A percentile compares a stretch with the other conserved stretches of the same genome.
phyloP scores from a whole-genome alignment of 2,797 vertebrate species.

The Pachyuromys duprasi region DNA sequence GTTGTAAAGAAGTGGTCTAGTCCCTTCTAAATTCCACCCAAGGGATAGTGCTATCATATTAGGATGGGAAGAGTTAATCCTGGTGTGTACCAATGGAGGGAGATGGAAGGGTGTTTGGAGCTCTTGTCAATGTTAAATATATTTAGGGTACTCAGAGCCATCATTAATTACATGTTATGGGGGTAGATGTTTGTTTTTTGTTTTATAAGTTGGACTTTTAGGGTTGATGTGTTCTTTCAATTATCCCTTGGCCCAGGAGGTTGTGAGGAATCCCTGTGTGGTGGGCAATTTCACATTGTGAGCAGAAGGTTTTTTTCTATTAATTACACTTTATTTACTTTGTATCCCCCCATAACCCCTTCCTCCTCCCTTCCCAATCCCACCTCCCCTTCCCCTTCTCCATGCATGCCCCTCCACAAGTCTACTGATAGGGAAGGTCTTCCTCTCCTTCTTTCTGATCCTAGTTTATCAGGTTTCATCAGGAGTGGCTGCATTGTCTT shows the following conservation, averaged over 20 bases:
- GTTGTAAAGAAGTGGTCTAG: background rate
- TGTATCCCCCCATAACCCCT: too few species aligned
- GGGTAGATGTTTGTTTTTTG: too few species aligned
- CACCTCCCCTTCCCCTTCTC: too few species aligned
- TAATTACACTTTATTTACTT: too few species aligned
- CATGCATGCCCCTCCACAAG: too few species aligned
- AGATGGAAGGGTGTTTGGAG: background rate
- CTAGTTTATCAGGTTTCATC: too few species aligned
- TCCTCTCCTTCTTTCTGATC: too few species aligned
- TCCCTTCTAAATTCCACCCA: background rate
- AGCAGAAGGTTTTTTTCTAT: background rate
- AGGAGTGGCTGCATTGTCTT: too few species aligned
- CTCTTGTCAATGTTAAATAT: background rate
- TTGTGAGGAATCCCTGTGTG: background rate
- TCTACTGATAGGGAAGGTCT: too few species aligned
- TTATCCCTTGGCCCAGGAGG: background rate
- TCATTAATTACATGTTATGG: background rate
- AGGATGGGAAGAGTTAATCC: background rate
- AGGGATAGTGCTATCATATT: background rate
- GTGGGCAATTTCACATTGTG: background rate
- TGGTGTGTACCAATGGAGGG: background rate
- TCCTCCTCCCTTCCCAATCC: too few species aligned
- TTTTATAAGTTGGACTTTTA: background rate
- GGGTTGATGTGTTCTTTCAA: background rate
- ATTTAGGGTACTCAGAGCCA: background rate